phyloP scores from a whole-genome alignment of 2,888 invertebrate species.

The Euphydryas editha region DNA sequence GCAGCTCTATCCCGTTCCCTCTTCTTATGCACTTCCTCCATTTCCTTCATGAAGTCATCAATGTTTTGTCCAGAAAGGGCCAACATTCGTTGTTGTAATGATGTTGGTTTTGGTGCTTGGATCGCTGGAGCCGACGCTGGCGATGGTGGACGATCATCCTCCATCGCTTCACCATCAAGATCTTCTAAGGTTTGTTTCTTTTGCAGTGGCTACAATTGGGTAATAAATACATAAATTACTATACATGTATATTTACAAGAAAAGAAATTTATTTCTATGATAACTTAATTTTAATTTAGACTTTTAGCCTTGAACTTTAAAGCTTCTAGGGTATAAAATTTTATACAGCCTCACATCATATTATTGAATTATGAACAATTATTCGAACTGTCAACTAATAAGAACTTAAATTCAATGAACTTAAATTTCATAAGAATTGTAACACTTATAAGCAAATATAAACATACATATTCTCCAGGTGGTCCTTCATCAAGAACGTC shows the following conservation, averaged over 20 bases:
- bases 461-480: slow-evolving; percentile 70
- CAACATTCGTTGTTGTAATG: slow-evolving; percentile 93
- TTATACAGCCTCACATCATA: no score
- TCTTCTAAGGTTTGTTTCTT: slow-evolving; percentile 44
- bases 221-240: neutral
- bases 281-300: no score
- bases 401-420: no score
- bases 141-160: slow-evolving; percentile 52
- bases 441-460: neutral
- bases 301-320: no score
- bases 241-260: no score
- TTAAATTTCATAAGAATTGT: no score
- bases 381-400: no score
- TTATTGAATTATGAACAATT: no score
- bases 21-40: slow-evolving; percentile 93
- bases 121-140: slow-evolving; percentile 69
- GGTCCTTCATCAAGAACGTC: slow-evolving; percentile 82
- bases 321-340: no score
- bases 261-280: no score
- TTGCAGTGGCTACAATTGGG: neutral
- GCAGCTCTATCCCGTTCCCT: slow-evolving; percentile 87
- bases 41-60: slow-evolving; percentile 96
- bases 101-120: slow-evolving; percentile 90
- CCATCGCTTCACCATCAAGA: slow-evolving; percentile 62
- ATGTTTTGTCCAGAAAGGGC: slow-evolving; percentile 96